Base-by-base conservation (phyloP, 2,797 vertebrate genomes). In the Orientallactaga sibirica region DNA sequence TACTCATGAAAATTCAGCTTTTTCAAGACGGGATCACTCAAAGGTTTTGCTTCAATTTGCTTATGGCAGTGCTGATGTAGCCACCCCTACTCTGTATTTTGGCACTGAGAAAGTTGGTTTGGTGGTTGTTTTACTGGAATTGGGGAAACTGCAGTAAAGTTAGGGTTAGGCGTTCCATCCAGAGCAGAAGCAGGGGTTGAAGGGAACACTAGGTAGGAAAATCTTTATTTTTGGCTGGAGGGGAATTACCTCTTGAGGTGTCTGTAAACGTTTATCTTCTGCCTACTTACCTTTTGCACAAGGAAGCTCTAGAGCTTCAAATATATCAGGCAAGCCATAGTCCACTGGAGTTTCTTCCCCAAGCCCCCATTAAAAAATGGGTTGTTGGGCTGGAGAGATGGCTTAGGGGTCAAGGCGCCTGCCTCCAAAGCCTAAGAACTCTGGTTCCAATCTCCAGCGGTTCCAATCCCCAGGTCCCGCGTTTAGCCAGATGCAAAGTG, bases 11-110 rank as follows among this genome's bases (percentile, higher is more conserved):
- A 96, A 96, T 16, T 10, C 7, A 7, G 2, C 0, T 80, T 95
- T 95, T 82, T 52, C 16, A 43, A 70, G 41, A 85, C 85, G 18
- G 43, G 15, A 58, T 83, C 9, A 37, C 55, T 93, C 58, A 61
- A 78, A 84, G 41, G 33, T 22, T 92, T 92, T 82, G 48, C 71
- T 93, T 80, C 80, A 61, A 85, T 76, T 93, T 94, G 22, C 67
- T 95, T 75, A 82, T 7, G 81, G 74, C 77, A 92, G 37, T 67
- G 20, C 41, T 29, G 78, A 64, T 48, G 3, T 25, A 70, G 71
- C 37, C 70, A 58, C 22, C 70, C 6, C 43, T 7, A 71, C 66
- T 85, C 67, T 73, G 33, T 86, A 84, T 87, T 86, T 78, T 78
- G 62, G 75, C 48, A 33, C 90, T 58, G 16, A 61, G 41, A 8